These are phyloP conservation scores for Hafferia zeledoni DNA, from an alignment of 2,797 vertebrate genomes.

Conservation along the genomic window DNA sequence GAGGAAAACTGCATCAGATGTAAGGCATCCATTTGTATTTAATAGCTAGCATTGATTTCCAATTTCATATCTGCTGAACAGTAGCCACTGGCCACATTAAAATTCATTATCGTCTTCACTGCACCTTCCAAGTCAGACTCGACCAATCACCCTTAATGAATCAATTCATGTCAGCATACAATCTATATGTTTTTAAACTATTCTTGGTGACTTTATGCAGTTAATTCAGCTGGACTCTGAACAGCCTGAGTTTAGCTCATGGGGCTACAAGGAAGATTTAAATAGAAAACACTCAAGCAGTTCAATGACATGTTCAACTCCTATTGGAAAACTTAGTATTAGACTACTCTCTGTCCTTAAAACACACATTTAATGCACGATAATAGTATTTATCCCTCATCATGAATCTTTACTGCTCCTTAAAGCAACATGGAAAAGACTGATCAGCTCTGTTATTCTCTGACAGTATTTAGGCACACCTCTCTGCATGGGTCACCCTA, in stretches of 20 bases:
- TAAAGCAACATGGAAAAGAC: not conserved
- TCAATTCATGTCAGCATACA: not conserved
- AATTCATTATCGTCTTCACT: slow-evolving; percentile 52
- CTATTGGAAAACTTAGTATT: slow-evolving; percentile 11
- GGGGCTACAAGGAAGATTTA: not conserved
- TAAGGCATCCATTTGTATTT: slow-evolving; percentile 46
- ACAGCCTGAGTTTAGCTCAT: not conserved
- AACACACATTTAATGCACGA: not conserved
- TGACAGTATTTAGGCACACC: not conserved
- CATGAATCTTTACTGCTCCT: slow-evolving; percentile 12
- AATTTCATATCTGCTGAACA: slow-evolving; percentile 61
- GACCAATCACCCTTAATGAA: slow-evolving; percentile 13
- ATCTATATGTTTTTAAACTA: not conserved
- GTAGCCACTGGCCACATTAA: slow-evolving; percentile 50
- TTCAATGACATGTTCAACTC: not conserved
- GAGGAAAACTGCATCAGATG: not conserved
- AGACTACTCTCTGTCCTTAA: slow-evolving; percentile 9
- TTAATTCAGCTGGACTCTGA: slow-evolving; percentile 16
- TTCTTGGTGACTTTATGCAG: slow-evolving; percentile 4
- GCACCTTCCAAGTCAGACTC: slow-evolving; percentile 16
- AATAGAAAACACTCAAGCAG: not conserved
- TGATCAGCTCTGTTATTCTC: not conserved
- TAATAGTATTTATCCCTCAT: slow-evolving; percentile 25
- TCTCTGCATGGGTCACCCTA: not conserved
- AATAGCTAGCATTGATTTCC: slow-evolving; percentile 62